These are phyloP conservation scores for silkworm (Bombyx mori) DNA, from an alignment of 1,140 invertebrate genomes.

Conservation along the genomic window DNA sequence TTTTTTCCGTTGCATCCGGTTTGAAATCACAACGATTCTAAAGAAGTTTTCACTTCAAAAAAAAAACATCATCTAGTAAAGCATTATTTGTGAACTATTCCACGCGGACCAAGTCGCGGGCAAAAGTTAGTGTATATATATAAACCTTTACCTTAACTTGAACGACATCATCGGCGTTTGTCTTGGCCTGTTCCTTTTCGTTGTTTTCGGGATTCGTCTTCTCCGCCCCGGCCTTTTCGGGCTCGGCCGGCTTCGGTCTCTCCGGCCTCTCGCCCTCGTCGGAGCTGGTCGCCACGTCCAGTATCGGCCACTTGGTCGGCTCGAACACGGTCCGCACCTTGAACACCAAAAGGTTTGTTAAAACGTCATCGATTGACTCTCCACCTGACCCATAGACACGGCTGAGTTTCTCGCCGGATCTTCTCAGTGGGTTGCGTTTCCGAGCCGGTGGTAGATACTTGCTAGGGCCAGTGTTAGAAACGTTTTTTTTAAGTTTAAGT, in stretches of 20 bases:
- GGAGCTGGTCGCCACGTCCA: conserved; percentile 73
- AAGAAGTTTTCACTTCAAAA: no score
- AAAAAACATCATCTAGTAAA: no score
- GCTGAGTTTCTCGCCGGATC: no score
- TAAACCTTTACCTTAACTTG: neutral
- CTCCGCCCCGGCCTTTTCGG: conserved; percentile 8
- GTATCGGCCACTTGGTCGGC: conserved; percentile 90
- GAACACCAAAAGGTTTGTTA: neutral
- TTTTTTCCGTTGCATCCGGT: no score
- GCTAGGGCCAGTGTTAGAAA: no score
- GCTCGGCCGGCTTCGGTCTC: conserved; percentile 10
- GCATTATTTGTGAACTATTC: no score
- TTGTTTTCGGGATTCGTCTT: conserved; percentile 8
- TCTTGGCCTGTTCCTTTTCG: conserved; percentile 1
- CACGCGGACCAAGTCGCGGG: no score
- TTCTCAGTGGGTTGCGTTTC: no score
- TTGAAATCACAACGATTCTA: no score
- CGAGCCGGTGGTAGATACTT: no score
- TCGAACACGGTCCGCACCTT: conserved; percentile 85
- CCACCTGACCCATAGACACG: no score
- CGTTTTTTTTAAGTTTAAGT: no score
- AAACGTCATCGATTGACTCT: neutral
- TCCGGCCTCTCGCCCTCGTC: conserved; percentile 20
- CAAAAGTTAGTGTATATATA: neutral
- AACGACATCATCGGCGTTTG: neutral